A percentile compares a stretch with the other conserved stretches of the same genome.
phyloP scores from a whole-genome alignment of 2,113 vertebrate genomes.

The Salvelinus fontinalis region DNA sequence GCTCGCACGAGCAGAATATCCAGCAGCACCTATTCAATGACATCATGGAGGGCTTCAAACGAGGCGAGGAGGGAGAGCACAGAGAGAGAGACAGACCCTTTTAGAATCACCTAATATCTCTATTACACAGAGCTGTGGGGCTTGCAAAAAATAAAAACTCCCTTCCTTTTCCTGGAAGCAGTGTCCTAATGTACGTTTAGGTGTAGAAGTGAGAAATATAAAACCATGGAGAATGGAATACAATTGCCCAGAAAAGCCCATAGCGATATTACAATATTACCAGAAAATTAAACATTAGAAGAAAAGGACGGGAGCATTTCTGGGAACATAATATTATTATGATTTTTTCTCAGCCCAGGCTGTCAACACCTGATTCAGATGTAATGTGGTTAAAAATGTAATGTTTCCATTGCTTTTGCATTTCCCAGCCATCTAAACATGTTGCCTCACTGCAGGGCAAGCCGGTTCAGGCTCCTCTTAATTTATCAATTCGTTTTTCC shows the following conservation, averaged over 20 bases:
- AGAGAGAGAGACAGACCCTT: slow-evolving; percentile 70
- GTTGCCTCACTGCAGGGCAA: slow-evolving; percentile 30
- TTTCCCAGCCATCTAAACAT: slow-evolving; percentile 41
- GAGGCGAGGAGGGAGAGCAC: slow-evolving; percentile 69
- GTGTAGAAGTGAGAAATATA: slow-evolving; percentile 79
- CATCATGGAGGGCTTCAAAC: slow-evolving; percentile 75
- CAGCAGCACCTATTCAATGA: slow-evolving; percentile 77
- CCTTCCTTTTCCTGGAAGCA: slow-evolving; percentile 75
- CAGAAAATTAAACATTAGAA: slow-evolving; percentile 79
- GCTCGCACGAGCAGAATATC: slow-evolving; percentile 57
- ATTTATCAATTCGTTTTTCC: slow-evolving; percentile 57
- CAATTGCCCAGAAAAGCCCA: slow-evolving; percentile 70
- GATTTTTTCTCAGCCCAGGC: slow-evolving; percentile 34
- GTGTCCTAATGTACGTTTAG: slow-evolving; percentile 79
- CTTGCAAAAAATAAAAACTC: slow-evolving; percentile 51
- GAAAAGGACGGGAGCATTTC: slow-evolving; percentile 71
- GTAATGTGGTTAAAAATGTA: slow-evolving; percentile 74
- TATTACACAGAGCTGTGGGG: slow-evolving; percentile 75
- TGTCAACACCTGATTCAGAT: slow-evolving; percentile 75
- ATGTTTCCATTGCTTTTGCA: slow-evolving; percentile 65
- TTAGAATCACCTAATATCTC: slow-evolving; percentile 82
- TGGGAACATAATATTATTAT: slow-evolving; percentile 69
- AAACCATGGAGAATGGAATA: slow-evolving; percentile 72
- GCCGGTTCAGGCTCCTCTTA: slow-evolving; percentile 45
- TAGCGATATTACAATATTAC: slow-evolving; percentile 73